A percentile compares a stretch with the other conserved stretches of the same genome.
These are phyloP conservation scores for Cavia aperea DNA, from an alignment of 2,113 vertebrate species.

Conservation along the genomic window DNA sequence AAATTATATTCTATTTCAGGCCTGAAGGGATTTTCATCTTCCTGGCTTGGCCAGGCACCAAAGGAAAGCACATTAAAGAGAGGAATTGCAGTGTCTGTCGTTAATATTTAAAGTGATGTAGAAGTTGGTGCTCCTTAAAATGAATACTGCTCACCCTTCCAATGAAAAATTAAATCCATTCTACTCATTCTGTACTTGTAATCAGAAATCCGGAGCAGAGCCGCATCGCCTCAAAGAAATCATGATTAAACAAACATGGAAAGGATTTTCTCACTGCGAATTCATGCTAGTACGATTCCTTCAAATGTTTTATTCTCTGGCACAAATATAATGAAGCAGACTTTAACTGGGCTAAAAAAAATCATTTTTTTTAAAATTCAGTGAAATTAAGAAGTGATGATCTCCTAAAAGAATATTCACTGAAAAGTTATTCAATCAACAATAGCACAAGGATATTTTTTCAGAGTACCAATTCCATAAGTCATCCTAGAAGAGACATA, in stretches of 20 bases:
- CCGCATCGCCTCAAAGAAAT: neutral
- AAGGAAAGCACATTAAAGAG: constrained; percentile 74
- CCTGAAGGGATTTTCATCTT: constrained; percentile 67
- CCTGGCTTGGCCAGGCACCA: constrained; percentile 68
- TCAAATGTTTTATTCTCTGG: neutral
- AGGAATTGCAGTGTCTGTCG: constrained; percentile 55
- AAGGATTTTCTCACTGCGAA: constrained; percentile 1
- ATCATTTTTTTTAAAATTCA: neutral
- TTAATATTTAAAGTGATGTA: constrained; percentile 75
- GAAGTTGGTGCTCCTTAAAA: constrained; percentile 59
- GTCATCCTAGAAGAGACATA: constrained; percentile 9
- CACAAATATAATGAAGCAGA: neutral
- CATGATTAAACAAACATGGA: neutral
- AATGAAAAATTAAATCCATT: constrained; percentile 46
- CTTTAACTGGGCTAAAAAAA: neutral
- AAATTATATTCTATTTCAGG: constrained; percentile 71
- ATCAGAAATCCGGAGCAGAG: neutral
- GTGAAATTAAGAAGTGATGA: neutral
- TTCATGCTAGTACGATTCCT: neutral
- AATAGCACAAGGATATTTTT: neutral
- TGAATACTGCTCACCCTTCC: constrained; percentile 6
- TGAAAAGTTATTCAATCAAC: neutral
- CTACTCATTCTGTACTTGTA: constrained; percentile 38
- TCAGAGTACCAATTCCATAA: neutral
- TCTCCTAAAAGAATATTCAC: neutral